Percentiles rank a stretch among this genome's conserved stretches.
Evolutionary conservation across 2,888 invertebrate species (phyloP).

Genomic region (Platerodrilus igneus): DNA sequence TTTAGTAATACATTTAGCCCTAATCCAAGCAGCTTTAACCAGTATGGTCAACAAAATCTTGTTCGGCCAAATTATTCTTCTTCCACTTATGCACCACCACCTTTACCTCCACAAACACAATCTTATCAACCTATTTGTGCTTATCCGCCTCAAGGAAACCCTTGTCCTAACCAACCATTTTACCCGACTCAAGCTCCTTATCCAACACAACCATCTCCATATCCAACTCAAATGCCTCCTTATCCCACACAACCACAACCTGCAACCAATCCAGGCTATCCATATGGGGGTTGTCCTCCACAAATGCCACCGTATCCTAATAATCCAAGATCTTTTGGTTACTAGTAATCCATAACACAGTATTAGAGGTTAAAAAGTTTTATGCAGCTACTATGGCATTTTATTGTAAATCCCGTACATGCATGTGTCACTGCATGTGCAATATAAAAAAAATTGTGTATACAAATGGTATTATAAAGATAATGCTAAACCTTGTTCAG

Average conservation of each 20-base stretch:
- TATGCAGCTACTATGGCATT: too few species aligned
- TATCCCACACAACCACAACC: constrained; percentile 30
- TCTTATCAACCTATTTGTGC: constrained; percentile 9
- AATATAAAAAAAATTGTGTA: too few species aligned
- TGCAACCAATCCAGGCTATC: constrained; percentile 19
- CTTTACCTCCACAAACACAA: constrained; percentile 5
- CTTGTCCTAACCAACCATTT: constrained; percentile 9
- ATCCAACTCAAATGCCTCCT: constrained; percentile 15
- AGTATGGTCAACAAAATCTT: constrained; percentile 4
- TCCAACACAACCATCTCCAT: constrained; percentile 8
- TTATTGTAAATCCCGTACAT: too few species aligned
- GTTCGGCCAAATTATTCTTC: constrained; percentile 23
- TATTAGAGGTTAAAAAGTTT: too few species aligned
- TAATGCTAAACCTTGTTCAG: too few species aligned
- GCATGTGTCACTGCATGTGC: too few species aligned
- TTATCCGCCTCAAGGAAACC: constrained; percentile 16
- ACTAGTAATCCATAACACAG: too few species aligned
- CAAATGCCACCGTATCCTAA: too few species aligned
- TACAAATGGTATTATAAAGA: too few species aligned
- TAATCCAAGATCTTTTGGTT: too few species aligned
- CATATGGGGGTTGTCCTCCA: constrained; percentile 19
- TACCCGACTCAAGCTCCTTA: constrained; percentile 15
- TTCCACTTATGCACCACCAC: constrained; percentile 18
- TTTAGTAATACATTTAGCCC: constrained; percentile 5
- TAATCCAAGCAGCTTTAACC: constrained; percentile 7